Conservation (phyloP, 1,140 invertebrate species). For the Trinorchestia longiramus region DNA sequence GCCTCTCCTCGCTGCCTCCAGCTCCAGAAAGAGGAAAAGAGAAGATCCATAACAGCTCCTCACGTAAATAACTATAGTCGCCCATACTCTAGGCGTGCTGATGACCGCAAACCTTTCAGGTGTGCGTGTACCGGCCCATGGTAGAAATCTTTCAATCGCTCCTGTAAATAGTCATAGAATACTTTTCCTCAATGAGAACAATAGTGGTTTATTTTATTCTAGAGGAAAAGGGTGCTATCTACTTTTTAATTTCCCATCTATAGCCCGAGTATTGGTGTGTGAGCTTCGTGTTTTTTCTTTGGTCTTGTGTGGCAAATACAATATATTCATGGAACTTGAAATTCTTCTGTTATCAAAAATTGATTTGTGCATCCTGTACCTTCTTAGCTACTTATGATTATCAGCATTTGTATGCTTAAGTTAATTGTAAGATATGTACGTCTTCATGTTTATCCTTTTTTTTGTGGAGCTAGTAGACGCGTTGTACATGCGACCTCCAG, state of each 20-base stretch:
- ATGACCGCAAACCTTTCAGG: not conserved
- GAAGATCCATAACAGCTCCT: not conserved
- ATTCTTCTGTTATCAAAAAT: not conserved
- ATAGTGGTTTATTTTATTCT: not conserved
- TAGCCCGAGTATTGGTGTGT: not conserved
- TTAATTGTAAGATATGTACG: not conserved
- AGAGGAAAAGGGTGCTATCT: not conserved
- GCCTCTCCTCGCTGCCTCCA: not conserved
- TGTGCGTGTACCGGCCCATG: not conserved
- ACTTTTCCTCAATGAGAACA: not conserved
- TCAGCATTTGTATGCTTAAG: not conserved
- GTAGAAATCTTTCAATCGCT: not conserved
- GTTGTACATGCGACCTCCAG: no score
- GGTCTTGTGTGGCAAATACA: not conserved
- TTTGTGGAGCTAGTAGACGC: no score
- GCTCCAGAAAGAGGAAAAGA: not conserved
- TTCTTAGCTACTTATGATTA: not conserved
- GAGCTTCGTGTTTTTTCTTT: not conserved
- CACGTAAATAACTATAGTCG: not conserved
- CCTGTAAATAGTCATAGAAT: not conserved
- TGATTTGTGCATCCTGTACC: not conserved
- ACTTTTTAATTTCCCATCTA: not conserved
- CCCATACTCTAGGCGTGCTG: not conserved
- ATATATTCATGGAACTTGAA: not conserved
- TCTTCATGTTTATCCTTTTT: no score